A percentile compares a stretch with the other conserved stretches of the same genome.
These are phyloP conservation scores for Drosophila neotestacea DNA, from an alignment of 2,888 invertebrate genomes.

Conservation along the genomic window DNA sequence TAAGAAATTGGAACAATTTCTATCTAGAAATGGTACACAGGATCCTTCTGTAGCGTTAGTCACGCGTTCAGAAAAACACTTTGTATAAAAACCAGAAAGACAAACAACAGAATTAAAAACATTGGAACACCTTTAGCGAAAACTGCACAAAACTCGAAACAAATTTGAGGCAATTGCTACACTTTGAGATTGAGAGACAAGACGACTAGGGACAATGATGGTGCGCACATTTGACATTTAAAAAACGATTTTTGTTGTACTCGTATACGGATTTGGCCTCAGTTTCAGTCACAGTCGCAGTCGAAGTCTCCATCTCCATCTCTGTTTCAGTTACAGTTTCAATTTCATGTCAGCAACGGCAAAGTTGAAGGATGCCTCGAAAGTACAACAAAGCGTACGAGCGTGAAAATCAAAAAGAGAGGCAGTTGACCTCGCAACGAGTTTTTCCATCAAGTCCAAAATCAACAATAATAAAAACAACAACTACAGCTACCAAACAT, in stretches of 20 bases:
- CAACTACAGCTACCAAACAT: constrained; percentile 24
- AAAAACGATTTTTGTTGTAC: constrained; percentile 68
- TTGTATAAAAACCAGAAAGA: constrained; percentile 36
- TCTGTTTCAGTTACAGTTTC: constrained; percentile 33
- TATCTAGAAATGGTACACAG: too few species aligned
- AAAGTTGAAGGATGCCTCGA: constrained; percentile 77
- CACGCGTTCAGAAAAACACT: too few species aligned
- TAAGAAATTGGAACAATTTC: too few species aligned
- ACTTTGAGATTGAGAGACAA: constrained; percentile 47
- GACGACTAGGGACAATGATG: constrained; percentile 38
- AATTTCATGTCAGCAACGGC: constrained; percentile 33
- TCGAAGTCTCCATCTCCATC: constrained; percentile 13
- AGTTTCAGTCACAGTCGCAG: constrained; percentile 30
- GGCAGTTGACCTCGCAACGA: constrained; percentile 77
- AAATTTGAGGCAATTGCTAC: constrained; percentile 62
- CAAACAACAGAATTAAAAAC: constrained; percentile 46
- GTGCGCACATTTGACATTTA: constrained; percentile 70
- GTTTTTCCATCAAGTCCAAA: constrained; percentile 66
- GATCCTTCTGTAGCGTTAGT: too few species aligned
- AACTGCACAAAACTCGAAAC: constrained; percentile 26
- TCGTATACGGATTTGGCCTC: constrained; percentile 53
- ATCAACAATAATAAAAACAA: constrained; percentile 31
- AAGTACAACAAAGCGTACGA: constrained; percentile 63
- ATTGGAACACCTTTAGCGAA: constrained; percentile 29
- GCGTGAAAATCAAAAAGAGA: constrained; percentile 70